phyloP scores from a whole-genome alignment of 2,888 invertebrate species.

The Blomia tropicalis region DNA sequence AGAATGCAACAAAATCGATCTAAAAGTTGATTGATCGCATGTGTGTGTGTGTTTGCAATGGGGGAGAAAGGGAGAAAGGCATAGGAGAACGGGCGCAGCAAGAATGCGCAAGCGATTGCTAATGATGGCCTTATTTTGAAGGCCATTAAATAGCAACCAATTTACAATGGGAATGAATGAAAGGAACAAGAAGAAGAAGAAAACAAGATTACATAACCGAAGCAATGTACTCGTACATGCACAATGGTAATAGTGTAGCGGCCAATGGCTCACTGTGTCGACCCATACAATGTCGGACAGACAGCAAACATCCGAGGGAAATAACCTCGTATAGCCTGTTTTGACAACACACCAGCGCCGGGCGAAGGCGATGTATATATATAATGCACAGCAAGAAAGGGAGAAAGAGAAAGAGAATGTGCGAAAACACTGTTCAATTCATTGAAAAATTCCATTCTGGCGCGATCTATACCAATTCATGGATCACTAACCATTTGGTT shows the following conservation, averaged over 20 bases:
- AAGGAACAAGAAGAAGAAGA: too few relatives aligned
- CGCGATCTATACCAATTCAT: too few relatives aligned
- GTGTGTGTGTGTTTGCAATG: not conserved
- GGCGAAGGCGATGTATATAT: not conserved
- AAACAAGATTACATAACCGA: conserved; percentile 12
- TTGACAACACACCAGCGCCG: not conserved
- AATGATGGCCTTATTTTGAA: conserved; percentile 9
- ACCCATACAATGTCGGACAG: too few relatives aligned
- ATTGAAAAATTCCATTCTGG: too few relatives aligned
- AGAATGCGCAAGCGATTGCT: conserved; percentile 5
- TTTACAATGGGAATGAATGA: too few relatives aligned
- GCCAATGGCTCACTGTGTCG: too few relatives aligned
- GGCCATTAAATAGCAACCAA: conserved; percentile 7
- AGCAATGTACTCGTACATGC: too few relatives aligned
- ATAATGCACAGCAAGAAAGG: not conserved
- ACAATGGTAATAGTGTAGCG: not conserved
- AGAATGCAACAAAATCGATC: not conserved
- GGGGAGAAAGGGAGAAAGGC: too few relatives aligned
- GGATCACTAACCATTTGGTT: too few relatives aligned
- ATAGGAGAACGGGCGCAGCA: too few relatives aligned
- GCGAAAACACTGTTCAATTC: too few relatives aligned
- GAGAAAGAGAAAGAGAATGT: not conserved
- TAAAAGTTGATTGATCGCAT: not conserved
- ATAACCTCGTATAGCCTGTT: conserved; percentile 11
- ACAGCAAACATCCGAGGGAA: conserved; percentile 8